A percentile compares a stretch with the other conserved stretches of the same genome.
phyloP scores from a whole-genome alignment of 2,113 vertebrate genomes.

The Rhinogobius similis region DNA sequence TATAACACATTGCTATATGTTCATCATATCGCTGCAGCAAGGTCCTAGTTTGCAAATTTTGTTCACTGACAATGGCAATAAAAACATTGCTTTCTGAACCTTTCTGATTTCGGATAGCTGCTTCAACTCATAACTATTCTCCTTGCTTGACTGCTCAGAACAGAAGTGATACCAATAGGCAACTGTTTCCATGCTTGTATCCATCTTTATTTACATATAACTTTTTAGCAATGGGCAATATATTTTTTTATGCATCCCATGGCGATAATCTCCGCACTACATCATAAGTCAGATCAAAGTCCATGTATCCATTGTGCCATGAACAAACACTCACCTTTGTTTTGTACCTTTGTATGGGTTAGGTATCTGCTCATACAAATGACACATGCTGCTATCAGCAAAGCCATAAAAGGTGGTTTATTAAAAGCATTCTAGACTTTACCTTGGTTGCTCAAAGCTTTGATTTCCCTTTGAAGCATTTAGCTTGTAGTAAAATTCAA shows the following conservation, averaged over 20 bases:
- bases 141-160: too few species aligned
- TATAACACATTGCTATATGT: too few species aligned
- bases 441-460: conserved; percentile 17
- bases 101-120: too few species aligned
- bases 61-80: too few species aligned
- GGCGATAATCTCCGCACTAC: conserved; percentile 22
- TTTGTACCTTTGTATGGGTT: conserved; percentile 12
- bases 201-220: too few species aligned
- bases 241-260: conserved; percentile 1
- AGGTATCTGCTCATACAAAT: conserved; percentile 58
- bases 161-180: too few species aligned
- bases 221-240: background rate
- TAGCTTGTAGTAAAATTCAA: background rate
- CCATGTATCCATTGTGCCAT: conserved; percentile 38
- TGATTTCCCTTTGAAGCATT: background rate
- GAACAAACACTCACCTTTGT: conserved; percentile 53
- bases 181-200: too few species aligned
- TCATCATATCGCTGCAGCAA: too few species aligned
- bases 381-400: background rate
- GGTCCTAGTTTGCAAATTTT: too few species aligned
- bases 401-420: conserved; percentile 29
- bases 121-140: too few species aligned
- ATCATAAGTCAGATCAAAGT: conserved; percentile 62
- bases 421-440: conserved; percentile 23
- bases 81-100: too few species aligned